Base-by-base conservation (phyloP, 2,797 vertebrate genomes). In the Crocidura indochinensis region DNA sequence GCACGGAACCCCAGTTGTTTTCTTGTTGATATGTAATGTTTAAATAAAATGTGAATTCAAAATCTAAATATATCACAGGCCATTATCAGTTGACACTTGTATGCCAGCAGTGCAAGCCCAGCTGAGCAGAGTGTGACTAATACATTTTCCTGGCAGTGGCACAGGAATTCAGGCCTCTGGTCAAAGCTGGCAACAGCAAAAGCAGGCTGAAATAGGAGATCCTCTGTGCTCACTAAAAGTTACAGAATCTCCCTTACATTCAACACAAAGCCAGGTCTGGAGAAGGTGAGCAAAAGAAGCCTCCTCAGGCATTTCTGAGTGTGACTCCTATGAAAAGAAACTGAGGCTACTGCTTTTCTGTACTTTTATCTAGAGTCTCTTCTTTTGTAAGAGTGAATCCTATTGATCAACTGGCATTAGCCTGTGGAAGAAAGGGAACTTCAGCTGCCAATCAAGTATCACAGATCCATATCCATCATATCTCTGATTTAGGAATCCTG, bases 61-160 rank as follows among this genome's bases (percentile, higher is more conserved):
- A 83, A 76, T 89, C 97, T 97, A 98, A 98, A 98, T 97, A 97
- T 97, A 98, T 93, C 91, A 74, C 92, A 79, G 85, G 90, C 62
- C 69, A 95, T 95, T 96, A 93, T 29, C 94, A 93, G 90, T 73
- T 91, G 95, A 84, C 89, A 91, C 62, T 46, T 60, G 49, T 93
- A 95, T 49, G 79, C 88, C 84, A 90, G 92, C 90, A 46, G 62
- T 26, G 68, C 85, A 95, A 91, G 69, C 46, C 91, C 93, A 29
- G 3, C 77, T 27, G 27, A 74, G 84, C 92, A 80, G 72, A 93
- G 46, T 72, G 31, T 79, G 95, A 97, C 95, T 84, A 95, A 94
- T 71, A 62, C 75, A 51, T 88, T 88, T 94, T 95, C 95, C 95
- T 67, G 83, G 97, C 94, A 95, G 89, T n/a, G 0, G 77, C 69